Conservation (phyloP, 2,888 invertebrate species). For the Clunio marinus region DNA sequence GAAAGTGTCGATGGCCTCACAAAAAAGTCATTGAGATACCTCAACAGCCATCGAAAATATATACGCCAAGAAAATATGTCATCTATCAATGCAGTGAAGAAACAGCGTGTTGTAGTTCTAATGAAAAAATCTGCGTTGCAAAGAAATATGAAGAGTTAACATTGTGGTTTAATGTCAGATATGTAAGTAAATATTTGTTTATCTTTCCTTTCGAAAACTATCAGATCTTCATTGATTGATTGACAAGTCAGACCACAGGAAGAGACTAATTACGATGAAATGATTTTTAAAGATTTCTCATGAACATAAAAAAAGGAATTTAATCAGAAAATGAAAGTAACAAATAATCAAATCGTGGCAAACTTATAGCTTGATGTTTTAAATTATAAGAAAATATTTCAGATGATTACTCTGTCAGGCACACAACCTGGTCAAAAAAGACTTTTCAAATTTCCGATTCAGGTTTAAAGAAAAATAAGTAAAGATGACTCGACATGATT, state of each 20-base stretch:
- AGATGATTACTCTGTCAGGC: too few species aligned
- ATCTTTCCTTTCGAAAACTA: neutral
- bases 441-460: too few species aligned
- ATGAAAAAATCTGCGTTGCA: conserved; percentile 16
- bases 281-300: too few species aligned
- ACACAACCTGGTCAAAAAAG: too few species aligned
- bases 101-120: conserved; percentile 18
- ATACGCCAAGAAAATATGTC: conserved; percentile 21
- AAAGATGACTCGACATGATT: too few species aligned
- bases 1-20: conserved; percentile 17
- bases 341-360: too few species aligned
- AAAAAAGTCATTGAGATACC: conserved; percentile 28
- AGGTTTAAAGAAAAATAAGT: too few species aligned
- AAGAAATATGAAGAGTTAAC: conserved; percentile 6
- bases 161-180: conserved; percentile 6
- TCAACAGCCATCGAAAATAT: conserved; percentile 20
- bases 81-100: conserved; percentile 30
- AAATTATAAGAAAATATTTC: too few species aligned
- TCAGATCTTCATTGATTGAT: conserved; percentile 14
- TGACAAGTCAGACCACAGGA: conserved; percentile 11
- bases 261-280: neutral
- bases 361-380: too few species aligned
- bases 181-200: conserved; percentile 22
- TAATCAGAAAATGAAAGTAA: too few species aligned
- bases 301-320: too few species aligned